Base-by-base conservation (phyloP, 2,888 invertebrate genomes). In the Lasioglossum malachurum region DNA sequence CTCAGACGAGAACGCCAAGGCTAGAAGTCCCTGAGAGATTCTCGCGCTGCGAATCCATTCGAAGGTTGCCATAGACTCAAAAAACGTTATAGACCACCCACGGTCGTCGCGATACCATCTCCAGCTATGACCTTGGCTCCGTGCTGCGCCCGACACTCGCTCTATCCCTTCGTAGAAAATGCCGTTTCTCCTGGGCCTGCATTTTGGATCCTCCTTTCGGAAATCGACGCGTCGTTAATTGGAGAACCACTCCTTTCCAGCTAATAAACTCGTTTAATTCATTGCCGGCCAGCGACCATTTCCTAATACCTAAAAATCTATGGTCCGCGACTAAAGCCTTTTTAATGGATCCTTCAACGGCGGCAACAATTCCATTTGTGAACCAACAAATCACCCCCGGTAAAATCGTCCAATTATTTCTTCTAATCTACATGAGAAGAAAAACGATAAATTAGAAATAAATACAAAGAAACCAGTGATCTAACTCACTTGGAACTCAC, bases 41-140 rank as follows among this genome's bases (percentile, higher is more conserved):
- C 49, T 16, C 8, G 31, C 16, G n/a, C 8, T 10, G 64, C 35
- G 72, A 80, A 76, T 67, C 46, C 73, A 27, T 60, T 78, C 41
- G 78, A 83, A 78, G 41, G 64, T 41, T 69, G 44, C 38, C 49
- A 16, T 53, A 27, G 41, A 72, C 31, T 72, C 57, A 38, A 80
- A 86, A 78, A 31, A 80, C 64, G 35, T 69, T 71, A 57, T n/a
- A 35, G 78, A 75, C 86, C 82, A 87, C 80, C 80, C 80, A 87
- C 75, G 35, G 75, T 46, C 67, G 38, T 41, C 23, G 49, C 57
- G 82, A 75, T 75, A 75, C 53, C 44, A 76, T 80, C 79, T 27
- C 14, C 69, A 53, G 14, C 44, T 16, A 35, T 57, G 57, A 77
- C 81, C 81, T 84, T 73, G 80, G 57, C 8, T 38, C 74, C 67